These are phyloP conservation scores for Phodopus roborovskii DNA, from an alignment of 2,113 vertebrate genomes.

Conservation along the genomic window DNA sequence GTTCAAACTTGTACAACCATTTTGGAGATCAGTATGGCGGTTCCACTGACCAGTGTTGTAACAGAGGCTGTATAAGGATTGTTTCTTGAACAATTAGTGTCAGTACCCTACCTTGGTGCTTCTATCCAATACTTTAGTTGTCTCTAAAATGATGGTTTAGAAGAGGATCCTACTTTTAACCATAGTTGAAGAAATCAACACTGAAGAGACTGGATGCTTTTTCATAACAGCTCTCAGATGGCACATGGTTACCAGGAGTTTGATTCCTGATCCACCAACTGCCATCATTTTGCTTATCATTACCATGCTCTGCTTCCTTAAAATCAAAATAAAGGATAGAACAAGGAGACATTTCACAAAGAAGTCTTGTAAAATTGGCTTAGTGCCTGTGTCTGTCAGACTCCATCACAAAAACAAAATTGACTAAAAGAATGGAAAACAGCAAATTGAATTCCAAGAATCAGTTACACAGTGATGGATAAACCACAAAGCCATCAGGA, in stretches of 20 bases:
- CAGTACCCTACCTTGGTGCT: neutral
- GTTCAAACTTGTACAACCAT: too few relatives aligned
- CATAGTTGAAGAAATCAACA: neutral
- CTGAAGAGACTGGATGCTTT: neutral
- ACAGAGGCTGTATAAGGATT: neutral
- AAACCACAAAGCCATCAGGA: neutral
- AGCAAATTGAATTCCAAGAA: conserved; percentile 37
- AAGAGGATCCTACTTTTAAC: neutral
- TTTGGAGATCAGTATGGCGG: too few relatives aligned
- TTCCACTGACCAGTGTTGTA: too few relatives aligned
- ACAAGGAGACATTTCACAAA: conserved; percentile 19
- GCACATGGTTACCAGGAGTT: neutral
- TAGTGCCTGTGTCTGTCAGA: neutral
- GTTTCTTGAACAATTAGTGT: neutral
- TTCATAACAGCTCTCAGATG: neutral
- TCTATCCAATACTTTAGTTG: neutral
- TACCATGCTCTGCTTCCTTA: neutral
- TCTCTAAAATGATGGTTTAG: neutral
- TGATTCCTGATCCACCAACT: neutral
- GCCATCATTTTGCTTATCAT: neutral
- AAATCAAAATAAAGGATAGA: neutral
- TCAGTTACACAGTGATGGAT: neutral
- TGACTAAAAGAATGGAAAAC: conserved; percentile 40
- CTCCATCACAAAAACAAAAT: conserved; percentile 18
- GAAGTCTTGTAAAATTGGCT: conserved; percentile 16